Conservation (phyloP, 64 coral and sea anemone species). For the Montipora capricornis region DNA sequence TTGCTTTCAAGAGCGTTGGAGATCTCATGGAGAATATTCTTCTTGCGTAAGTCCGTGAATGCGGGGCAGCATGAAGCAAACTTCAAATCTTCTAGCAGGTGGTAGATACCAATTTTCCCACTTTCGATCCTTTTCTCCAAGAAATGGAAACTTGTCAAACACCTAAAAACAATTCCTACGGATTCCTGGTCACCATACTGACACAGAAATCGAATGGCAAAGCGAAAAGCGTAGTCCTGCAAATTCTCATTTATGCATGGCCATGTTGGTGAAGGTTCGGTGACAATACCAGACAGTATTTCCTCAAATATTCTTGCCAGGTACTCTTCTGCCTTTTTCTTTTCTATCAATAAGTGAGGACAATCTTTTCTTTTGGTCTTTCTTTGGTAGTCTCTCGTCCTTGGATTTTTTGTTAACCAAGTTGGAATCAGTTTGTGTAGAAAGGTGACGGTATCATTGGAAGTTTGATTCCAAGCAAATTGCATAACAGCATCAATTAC, state of each 20-base stretch:
- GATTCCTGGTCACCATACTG: neutral
- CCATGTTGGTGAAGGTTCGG: too few species aligned
- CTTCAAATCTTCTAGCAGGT: too few species aligned
- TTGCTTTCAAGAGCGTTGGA: too few species aligned
- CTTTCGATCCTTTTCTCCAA: neutral
- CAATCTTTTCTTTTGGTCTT: too few species aligned
- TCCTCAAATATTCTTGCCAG: neutral
- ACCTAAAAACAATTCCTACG: neutral
- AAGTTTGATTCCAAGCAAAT: neutral
- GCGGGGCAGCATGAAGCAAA: too few species aligned
- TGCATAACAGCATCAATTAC: slow-evolving; percentile 56
- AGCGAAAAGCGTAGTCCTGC: neutral
- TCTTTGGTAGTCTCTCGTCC: slow-evolving; percentile 34
- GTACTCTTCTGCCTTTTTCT: slow-evolving; percentile 1
- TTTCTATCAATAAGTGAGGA: slow-evolving; percentile 9
- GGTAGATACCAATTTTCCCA: neutral
- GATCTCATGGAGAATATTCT: too few species aligned
- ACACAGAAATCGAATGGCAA: slow-evolving; percentile 49
- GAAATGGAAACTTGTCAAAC: slow-evolving; percentile 32
- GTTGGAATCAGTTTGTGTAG: slow-evolving; percentile 56
- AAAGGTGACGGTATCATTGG: slow-evolving; percentile 48
- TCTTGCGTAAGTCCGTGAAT: too few species aligned
- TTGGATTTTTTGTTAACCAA: slow-evolving; percentile 52
- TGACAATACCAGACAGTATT: too few species aligned
- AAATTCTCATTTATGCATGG: neutral